Evolutionary conservation across 2,113 vertebrate species (phyloP), one percentile per base, ranked within the genome.

Genomic region (Cyprinus carpio): DNA sequence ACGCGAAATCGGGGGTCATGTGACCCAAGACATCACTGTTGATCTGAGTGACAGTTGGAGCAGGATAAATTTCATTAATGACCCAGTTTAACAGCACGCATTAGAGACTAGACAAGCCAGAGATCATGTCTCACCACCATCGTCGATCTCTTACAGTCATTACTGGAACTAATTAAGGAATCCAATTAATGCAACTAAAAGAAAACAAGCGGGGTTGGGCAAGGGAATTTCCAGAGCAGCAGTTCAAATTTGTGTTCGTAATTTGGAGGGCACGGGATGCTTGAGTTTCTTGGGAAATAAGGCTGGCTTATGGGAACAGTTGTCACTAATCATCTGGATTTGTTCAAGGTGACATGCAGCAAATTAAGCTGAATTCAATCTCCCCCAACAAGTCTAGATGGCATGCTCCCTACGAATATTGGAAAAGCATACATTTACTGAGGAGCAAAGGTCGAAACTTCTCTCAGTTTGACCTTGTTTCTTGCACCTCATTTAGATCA

Each of bases 161-260:
- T 91, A 90, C 92, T 90, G 65, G 88, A 92, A 91, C 93, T 95
- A 95, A 94, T 95, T 94, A 94, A 92, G 90, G 93, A 94, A 94
- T 90, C 92, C 93, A 95, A 95, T 95, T 95, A 95, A 92, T 88
- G 87, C 78, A 87, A 89, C 90, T 91, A 91, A 92, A 91, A 92
- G 43, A 65, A 77, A 51, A 12, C 75, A 87, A 84, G 54, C 75
- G 81, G 86, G 77, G 56, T 25, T 78, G 78, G n/a, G 69, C 86
- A 27, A 58, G 49, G 58, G 85, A 82, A 82, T 88, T 62, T 84
- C 65, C 69, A 86, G 65, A 72, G 75, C 89, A 87, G 86, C 89
- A 90, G 89, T 90, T 91, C 84, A 89, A 89, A 91, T 91, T 89
- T 89, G 89, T 88, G 89, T 93, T 51, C 85, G 76, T 86, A 91